Evolutionary conservation across 2,113 vertebrate genomes (phyloP), one percentile per base, ranked within the genome.

Genomic region (Dipodomys stephensi): DNA sequence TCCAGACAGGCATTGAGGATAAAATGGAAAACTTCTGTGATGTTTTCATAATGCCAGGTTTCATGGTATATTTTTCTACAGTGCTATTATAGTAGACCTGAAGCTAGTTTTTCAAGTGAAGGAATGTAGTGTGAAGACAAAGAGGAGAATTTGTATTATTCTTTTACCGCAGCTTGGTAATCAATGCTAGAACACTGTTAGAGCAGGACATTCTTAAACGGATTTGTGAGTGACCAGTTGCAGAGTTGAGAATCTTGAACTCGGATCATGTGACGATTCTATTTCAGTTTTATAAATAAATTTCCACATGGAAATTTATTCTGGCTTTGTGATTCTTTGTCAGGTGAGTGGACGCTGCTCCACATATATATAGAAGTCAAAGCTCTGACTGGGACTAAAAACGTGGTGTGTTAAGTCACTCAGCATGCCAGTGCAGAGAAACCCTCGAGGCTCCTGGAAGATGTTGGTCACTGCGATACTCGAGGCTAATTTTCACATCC

Each of bases 281-380:
- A 94, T 97, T 95, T 95, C 72, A 90, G 79, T 96, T 96, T 5
- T 0, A 97, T 67, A 97, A 90, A 86, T 93, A 96, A 95, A 39
- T 39, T 39, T 96, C 96, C 19, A 86, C 92, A 71, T 12, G 91
- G 44, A 79, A 69, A 95, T 92, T 95, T 67, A n/a, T 89, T 95
- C 74, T 73, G 16, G 92, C 74, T 69, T 81, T 67, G 32, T 62
- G 74, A 83, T 94, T 71, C 53, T 77, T 94, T 89, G 92, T 86
- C 81, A 80, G 80, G 76, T n/a, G 53, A 72, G 57, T 28, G 32
- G 28, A 89, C 16, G 35, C 79, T 20, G 69, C 64, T 96, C 19
- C 4, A 84, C 27, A 9, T 72, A 83, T 85, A 46, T 94, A 78
- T 77, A 82, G 71, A 84, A 83, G 96, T 82, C 83, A 91, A 92